Conservation (phyloP, 1,140 invertebrate genomes). For the Neomicropteryx cornuta region DNA sequence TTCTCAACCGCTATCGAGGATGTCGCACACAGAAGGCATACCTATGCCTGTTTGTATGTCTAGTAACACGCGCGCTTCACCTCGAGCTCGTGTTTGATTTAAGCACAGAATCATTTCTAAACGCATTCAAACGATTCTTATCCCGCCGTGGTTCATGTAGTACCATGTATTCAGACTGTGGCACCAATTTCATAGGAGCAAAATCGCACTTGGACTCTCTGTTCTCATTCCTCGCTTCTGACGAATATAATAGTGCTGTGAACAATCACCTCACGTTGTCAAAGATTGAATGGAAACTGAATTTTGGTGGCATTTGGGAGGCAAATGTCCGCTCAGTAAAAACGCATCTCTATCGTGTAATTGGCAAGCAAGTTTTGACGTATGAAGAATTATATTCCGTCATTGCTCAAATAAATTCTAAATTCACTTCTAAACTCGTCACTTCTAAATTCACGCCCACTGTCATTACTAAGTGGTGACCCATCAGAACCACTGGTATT, state of each 20-base stretch:
- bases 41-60: slow-evolving; percentile 25
- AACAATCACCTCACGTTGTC: slow-evolving; percentile 7
- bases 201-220: slow-evolving; percentile 1
- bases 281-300: slow-evolving; percentile 14
- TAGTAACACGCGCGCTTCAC: slow-evolving; percentile 24
- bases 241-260: background rate
- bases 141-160: slow-evolving; percentile 18
- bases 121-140: slow-evolving; percentile 20
- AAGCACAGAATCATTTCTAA: slow-evolving; percentile 20
- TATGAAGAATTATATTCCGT: slow-evolving; percentile 13
- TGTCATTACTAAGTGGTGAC: slow-evolving; percentile 2
- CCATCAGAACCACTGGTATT: slow-evolving; percentile 13
- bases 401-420: slow-evolving; percentile 10
- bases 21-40: slow-evolving; percentile 21
- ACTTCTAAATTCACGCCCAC: slow-evolving; percentile 9
- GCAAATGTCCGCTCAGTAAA: slow-evolving; percentile 16
- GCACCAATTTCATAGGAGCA: slow-evolving; percentile 17
- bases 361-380: slow-evolving; percentile 12
- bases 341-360: slow-evolving; percentile 12
- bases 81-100: slow-evolving; percentile 23
- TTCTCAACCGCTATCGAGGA: slow-evolving; percentile 11
- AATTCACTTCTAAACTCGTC: too few relatives aligned
- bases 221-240: background rate
- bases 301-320: slow-evolving; percentile 22
- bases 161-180: slow-evolving; percentile 17